These are phyloP conservation scores for Aphelenchoides bicaudatus DNA, from an alignment of 2,888 invertebrate species.

Conservation along the genomic window DNA sequence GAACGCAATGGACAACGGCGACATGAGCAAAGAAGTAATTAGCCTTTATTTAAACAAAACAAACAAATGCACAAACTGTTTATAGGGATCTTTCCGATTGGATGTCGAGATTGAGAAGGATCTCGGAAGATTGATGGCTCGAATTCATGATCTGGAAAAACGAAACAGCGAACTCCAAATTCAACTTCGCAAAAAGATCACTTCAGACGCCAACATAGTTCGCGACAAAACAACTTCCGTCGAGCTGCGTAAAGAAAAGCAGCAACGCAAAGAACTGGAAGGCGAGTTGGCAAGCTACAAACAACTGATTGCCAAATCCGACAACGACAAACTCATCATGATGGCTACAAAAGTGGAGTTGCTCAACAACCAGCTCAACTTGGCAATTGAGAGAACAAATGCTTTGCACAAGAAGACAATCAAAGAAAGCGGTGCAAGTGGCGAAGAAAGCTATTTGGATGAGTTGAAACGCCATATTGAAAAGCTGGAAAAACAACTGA, in stretches of 20 bases:
- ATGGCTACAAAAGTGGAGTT: slow-evolving; percentile 59
- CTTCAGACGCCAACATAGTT: neutral
- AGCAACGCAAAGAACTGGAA: slow-evolving; percentile 29
- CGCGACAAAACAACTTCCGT: slow-evolving; percentile 66
- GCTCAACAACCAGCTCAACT: slow-evolving; percentile 49
- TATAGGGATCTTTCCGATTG: slow-evolving; percentile 37
- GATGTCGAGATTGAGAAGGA: slow-evolving; percentile 53
- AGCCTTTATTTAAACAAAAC: slow-evolving; percentile 17
- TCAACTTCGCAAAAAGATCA: slow-evolving; percentile 29
- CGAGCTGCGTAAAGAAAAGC: slow-evolving; percentile 39
- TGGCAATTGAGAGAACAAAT: slow-evolving; percentile 54
- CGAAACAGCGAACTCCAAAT: slow-evolving; percentile 36
- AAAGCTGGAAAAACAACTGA: slow-evolving; percentile 49
- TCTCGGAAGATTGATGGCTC: slow-evolving; percentile 45
- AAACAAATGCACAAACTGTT: neutral
- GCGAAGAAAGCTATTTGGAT: slow-evolving; percentile 35
- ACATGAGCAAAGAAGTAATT: slow-evolving; percentile 67
- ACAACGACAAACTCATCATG: slow-evolving; percentile 57
- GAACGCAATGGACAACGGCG: slow-evolving; percentile 63
- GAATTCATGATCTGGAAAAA: slow-evolving; percentile 52
- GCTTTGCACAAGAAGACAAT: slow-evolving; percentile 41
- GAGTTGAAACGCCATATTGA: slow-evolving; percentile 51
- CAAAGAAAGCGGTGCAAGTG: slow-evolving; percentile 20
- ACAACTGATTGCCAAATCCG: slow-evolving; percentile 50
- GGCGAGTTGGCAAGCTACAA: slow-evolving; percentile 40